Conservation (phyloP, 2,888 invertebrate species). For the Spatulosminthurus flaviceps region DNA sequence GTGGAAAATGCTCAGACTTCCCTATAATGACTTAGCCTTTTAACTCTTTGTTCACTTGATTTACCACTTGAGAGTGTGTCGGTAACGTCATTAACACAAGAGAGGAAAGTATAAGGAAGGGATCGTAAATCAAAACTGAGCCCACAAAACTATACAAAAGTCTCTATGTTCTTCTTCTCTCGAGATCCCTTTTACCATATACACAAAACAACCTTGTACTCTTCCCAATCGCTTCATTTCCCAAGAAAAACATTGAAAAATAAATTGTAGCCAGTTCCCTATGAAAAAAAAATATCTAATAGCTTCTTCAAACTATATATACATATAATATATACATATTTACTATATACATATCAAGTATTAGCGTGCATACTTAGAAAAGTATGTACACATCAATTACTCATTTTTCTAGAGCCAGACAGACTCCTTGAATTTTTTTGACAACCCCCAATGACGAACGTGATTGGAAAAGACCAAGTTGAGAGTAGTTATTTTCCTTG, state of each 20-base stretch:
- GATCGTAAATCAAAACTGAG: constrained; percentile 14
- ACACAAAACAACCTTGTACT: constrained; percentile 2
- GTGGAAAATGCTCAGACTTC: background rate
- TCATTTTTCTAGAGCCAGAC: background rate
- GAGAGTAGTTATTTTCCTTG: background rate
- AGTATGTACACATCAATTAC: constrained; percentile 3
- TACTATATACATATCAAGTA: no score
- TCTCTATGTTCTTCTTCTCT: background rate
- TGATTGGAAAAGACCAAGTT: constrained; percentile 30
- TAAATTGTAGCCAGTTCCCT: background rate
- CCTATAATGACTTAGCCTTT: constrained; percentile 10
- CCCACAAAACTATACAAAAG: background rate
- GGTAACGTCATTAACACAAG: constrained; percentile 10
- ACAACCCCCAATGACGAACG: constrained; percentile 35
- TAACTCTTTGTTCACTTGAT: constrained; percentile 13
- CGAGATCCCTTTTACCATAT: background rate
- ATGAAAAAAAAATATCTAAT: background rate
- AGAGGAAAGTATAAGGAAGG: background rate
- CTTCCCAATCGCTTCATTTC: constrained; percentile 3
- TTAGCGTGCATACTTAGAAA: no score
- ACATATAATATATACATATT: no score
- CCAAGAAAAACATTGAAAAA: constrained; percentile 13
- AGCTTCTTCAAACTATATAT: no score
- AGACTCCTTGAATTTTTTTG: constrained; percentile 10
- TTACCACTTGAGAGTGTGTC: constrained; percentile 18